These are phyloP conservation scores for Chaitophorus viminalis DNA, from an alignment of 2,888 invertebrate genomes.

Conservation along the genomic window DNA sequence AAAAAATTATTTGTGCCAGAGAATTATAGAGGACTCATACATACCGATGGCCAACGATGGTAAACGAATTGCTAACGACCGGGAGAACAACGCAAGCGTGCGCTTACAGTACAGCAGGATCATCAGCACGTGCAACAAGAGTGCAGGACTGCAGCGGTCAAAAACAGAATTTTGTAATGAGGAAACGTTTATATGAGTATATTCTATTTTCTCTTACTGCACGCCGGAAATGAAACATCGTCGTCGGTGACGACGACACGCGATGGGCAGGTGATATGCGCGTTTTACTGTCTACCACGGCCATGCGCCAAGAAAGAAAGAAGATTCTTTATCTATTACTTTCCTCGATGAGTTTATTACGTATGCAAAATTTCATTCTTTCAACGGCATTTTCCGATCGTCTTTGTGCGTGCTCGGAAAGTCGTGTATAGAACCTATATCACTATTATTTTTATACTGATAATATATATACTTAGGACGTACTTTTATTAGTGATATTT, in stretches of 20 bases:
- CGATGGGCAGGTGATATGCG: constrained; percentile 20
- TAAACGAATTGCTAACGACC: too few species aligned
- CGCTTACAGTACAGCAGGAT: neutral
- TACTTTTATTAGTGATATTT: neutral
- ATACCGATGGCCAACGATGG: too few species aligned
- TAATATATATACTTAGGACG: neutral
- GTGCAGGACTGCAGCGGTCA: neutral
- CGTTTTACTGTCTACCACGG: constrained; percentile 4
- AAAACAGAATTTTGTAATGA: neutral
- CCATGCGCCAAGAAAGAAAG: neutral
- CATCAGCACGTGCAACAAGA: neutral
- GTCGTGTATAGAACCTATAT: neutral
- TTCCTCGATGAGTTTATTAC: neutral
- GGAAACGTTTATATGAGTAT: neutral
- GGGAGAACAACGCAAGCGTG: neutral
- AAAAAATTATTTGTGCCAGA: neutral
- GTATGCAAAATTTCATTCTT: neutral
- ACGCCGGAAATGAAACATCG: constrained; percentile 10
- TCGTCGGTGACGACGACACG: too few species aligned
- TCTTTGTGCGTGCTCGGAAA: neutral
- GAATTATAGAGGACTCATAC: neutral
- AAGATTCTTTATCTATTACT: neutral
- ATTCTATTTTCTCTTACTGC: neutral
- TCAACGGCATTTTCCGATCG: neutral
- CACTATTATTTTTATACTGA: neutral